Percentiles rank a stretch among this genome's conserved stretches.
Conservation (phyloP, 2,113 vertebrate species). For the Andinoacara biseriatus region DNA sequence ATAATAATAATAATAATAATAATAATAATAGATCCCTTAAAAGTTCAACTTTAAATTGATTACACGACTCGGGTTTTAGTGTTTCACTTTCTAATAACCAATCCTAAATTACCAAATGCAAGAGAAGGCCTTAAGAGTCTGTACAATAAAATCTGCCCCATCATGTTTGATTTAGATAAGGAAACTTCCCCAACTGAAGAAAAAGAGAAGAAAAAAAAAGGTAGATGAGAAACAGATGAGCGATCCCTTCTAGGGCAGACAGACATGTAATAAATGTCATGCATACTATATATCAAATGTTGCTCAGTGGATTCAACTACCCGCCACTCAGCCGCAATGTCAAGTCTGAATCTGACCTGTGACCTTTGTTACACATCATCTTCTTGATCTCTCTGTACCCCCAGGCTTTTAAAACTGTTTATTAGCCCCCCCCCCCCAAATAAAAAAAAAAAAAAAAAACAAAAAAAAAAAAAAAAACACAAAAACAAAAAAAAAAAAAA, state of each 20-base stretch:
- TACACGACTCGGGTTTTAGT: neutral
- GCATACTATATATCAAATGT: conserved; percentile 9
- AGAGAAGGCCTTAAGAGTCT: neutral
- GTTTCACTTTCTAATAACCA: neutral
- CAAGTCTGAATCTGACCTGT: neutral
- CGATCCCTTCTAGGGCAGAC: neutral
- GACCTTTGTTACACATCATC: neutral
- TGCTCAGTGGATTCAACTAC: neutral
- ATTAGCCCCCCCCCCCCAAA: neutral
- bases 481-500: too few relatives aligned
- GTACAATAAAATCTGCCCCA: neutral
- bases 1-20: neutral
- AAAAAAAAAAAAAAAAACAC: too few relatives aligned
- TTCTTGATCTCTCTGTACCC: neutral
- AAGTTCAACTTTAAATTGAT: neutral
- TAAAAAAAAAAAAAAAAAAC: too few relatives aligned
- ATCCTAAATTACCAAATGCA: neutral
- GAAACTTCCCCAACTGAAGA: neutral
- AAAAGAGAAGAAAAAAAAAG: neutral
- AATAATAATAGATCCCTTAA: too few relatives aligned
- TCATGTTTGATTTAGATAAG: neutral
- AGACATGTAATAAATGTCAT: conserved; percentile 13
- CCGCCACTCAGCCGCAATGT: neutral
- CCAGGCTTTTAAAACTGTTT: neutral
- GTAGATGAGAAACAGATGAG: neutral